A percentile compares a stretch with the other conserved stretches of the same genome.
phyloP scores from a whole-genome alignment of 2,888 invertebrate genomes.

The Achlya flavicornis region DNA sequence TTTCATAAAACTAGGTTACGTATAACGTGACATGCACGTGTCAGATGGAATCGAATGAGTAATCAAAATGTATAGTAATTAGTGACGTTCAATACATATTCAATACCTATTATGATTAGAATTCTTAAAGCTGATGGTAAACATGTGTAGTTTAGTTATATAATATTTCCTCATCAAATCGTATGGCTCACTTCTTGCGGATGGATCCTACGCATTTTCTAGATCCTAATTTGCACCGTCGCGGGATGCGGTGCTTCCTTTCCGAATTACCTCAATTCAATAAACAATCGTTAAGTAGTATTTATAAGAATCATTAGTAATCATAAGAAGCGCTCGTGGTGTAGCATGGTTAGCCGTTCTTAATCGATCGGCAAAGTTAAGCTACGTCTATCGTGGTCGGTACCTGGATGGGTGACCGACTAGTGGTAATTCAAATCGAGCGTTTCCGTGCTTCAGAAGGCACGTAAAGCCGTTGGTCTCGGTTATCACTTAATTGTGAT shows the following conservation, averaged over 20 bases:
- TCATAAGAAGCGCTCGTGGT: no score
- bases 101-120: conserved; percentile 8
- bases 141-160: background rate
- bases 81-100: background rate
- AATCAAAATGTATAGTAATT: background rate
- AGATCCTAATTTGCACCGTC: background rate
- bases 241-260: conserved; percentile 1
- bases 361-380: no score
- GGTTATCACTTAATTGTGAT: no score
- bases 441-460: no score
- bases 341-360: no score
- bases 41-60: background rate
- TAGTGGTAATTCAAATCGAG: no score
- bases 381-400: no score
- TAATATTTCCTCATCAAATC: background rate
- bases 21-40: conserved; percentile 6
- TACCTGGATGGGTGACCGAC: no score
- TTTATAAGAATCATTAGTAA: no score
- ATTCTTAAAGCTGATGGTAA: background rate
- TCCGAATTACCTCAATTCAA: background rate
- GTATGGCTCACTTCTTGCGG: background rate
- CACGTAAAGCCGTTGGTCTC: no score
- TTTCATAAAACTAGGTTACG: background rate
- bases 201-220: conserved; percentile 11
- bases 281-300: background rate